Evolutionary conservation across 2,113 vertebrate species (phyloP), one percentile per base, ranked within the genome.

Genomic region (Sorex araneus): DNA sequence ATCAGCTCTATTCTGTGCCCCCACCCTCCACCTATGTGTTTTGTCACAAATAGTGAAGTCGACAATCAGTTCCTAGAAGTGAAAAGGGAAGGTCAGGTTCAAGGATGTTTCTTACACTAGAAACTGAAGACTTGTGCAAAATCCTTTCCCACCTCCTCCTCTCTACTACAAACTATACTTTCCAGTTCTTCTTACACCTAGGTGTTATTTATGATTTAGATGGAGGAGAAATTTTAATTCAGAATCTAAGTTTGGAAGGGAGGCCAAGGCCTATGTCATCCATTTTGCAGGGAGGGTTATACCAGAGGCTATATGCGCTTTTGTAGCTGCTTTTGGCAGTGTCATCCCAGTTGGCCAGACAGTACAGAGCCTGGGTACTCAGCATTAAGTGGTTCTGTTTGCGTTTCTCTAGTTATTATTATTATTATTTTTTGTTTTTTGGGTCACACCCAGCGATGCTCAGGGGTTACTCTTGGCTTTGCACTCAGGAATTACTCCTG

Each of bases 61-160:
- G 64, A n/a, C 63, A 81, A 57, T 84, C 57, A 54, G n/a, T 90
- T 93, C 54, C 87, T 90, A 63, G 92, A 76, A 71, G 64, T 87
- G 69, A 87, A 70, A 66, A 40, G 63, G 34, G 19, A 12, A 87
- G 63, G 45, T 32, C 8, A n/a, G 6, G 15, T 36, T 93, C 32
- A 86, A 47, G 50, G 23, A 7, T 66, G n/a, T 85, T 75, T 15
- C 5, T 54, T 74, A 19, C 28, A 50, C n/a, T 27, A 47, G 71
- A 36, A 15, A 30, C 63, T 73, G 47, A 81, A 64, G 60, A 64
- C 67, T 40, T 64, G 47, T 6, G 13, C 2, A 57, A 63, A 63
- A n/a, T 40, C 54, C 25, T n/a, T 82, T 54, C 9, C 15, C 9
- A 12, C 12, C 47, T 9, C 19, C 11, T 8, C 12, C 40, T 70